phyloP scores from a whole-genome alignment of 2,888 invertebrate species.

The Xestia c-nigrum region DNA sequence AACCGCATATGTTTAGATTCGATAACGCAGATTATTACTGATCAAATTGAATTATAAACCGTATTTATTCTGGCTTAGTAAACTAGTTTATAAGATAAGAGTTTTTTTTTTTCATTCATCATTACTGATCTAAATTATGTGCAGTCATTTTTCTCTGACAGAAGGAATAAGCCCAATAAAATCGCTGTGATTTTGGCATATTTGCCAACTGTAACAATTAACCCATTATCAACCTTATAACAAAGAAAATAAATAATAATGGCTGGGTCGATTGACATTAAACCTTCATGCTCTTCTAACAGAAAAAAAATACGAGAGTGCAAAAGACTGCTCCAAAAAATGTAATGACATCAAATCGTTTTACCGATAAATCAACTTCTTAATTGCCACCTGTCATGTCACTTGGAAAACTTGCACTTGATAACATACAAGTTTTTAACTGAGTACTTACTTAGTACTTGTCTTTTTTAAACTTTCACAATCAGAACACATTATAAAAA shows the following conservation, averaged over 20 bases:
- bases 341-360: not conserved
- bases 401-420: not conserved
- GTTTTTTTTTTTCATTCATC: not conserved
- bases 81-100: constrained; percentile 18
- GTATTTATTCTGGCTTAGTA: constrained; percentile 25
- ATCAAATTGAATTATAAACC: constrained; percentile 52
- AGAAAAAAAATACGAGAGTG: not conserved
- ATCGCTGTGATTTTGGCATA: not conserved
- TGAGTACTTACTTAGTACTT: not conserved
- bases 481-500: too few species aligned
- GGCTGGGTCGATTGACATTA: not conserved
- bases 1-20: constrained; percentile 73
- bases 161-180: not conserved
- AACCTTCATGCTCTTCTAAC: not conserved
- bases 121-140: not conserved
- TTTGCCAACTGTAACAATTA: not conserved
- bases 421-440: constrained; percentile 1
- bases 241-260: not conserved
- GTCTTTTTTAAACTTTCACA: too few species aligned
- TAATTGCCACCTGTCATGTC: not conserved
- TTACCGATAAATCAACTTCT: not conserved
- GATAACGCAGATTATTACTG: constrained; percentile 81
- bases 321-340: not conserved
- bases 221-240: not conserved
- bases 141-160: not conserved